These are phyloP conservation scores for Trematomus bernacchii DNA, from an alignment of 2,797 vertebrate genomes.

Conservation along the genomic window DNA sequence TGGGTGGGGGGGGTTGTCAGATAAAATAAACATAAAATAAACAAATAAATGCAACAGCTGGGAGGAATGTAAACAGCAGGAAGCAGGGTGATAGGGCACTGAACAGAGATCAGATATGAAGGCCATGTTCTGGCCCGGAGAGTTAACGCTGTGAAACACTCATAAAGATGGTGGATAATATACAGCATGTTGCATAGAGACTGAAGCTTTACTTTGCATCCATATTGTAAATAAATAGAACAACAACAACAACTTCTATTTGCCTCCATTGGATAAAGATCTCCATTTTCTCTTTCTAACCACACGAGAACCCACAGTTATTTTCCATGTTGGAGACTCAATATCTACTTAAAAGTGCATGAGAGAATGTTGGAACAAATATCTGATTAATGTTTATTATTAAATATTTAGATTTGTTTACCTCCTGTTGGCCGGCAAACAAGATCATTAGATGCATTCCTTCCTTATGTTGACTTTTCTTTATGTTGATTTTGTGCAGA, in stretches of 20 bases:
- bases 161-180: neutral
- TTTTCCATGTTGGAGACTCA: neutral
- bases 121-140: neutral
- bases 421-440: neutral
- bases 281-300: neutral
- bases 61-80: conserved; percentile 77
- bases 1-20: conserved; percentile 29
- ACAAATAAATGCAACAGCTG: conserved; percentile 72
- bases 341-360: neutral
- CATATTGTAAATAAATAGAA: neutral
- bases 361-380: no score
- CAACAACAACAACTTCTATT: neutral
- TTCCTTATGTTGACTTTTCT: neutral
- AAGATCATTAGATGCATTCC: neutral
- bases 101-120: conserved; percentile 33
- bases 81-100: conserved; percentile 55
- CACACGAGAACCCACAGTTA: neutral
- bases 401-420: neutral
- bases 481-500: neutral
- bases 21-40: conserved; percentile 75
- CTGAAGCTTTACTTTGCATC: neutral
- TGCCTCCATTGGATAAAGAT: neutral
- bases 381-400: no score
- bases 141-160: neutral
- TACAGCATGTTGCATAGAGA: neutral